Evolutionary conservation across 2,797 vertebrate genomes (phyloP).

Genomic region (Botia almorhae): DNA sequence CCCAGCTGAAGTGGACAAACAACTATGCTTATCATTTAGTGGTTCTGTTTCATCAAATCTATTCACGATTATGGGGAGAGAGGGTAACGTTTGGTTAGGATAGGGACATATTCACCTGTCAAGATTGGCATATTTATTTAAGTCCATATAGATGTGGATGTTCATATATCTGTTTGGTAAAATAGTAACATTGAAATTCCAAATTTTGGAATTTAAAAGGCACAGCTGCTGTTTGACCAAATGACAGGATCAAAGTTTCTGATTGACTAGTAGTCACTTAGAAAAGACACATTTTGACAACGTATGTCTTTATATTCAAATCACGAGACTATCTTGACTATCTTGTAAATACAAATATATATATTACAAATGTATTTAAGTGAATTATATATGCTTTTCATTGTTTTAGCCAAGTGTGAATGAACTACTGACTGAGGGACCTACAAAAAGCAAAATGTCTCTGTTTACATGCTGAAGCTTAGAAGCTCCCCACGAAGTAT

Average conservation of each 20-base stretch:
- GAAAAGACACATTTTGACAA: constrained; percentile 3
- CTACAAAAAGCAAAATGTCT: constrained; percentile 70
- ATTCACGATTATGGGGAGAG: constrained; percentile 5
- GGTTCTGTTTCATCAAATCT: not conserved
- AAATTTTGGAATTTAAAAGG: not conserved
- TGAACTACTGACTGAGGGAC: constrained; percentile 95
- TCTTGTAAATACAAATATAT: constrained; percentile 44
- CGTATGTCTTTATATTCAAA: not conserved
- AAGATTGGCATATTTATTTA: constrained; percentile 1
- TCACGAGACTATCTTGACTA: constrained; percentile 24
- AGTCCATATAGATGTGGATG: not conserved
- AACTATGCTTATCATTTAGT: not conserved
- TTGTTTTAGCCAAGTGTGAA: constrained; percentile 77
- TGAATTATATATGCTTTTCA: constrained; percentile 56
- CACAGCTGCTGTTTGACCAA: constrained; percentile 21
- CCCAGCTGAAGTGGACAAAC: not conserved
- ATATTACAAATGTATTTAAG: constrained; percentile 27
- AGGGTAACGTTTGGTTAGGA: not conserved
- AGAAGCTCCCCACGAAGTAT: constrained; percentile 83
- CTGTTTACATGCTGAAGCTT: constrained; percentile 88
- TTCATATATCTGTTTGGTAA: constrained; percentile 6
- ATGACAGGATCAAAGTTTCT: constrained; percentile 42
- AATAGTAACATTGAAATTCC: constrained; percentile 19
- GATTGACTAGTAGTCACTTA: constrained; percentile 32
- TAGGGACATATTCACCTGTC: not conserved